Evolutionary conservation across 2,888 invertebrate species (phyloP), one percentile per base, ranked within the genome.

Genomic region (Acleris holmiana): DNA sequence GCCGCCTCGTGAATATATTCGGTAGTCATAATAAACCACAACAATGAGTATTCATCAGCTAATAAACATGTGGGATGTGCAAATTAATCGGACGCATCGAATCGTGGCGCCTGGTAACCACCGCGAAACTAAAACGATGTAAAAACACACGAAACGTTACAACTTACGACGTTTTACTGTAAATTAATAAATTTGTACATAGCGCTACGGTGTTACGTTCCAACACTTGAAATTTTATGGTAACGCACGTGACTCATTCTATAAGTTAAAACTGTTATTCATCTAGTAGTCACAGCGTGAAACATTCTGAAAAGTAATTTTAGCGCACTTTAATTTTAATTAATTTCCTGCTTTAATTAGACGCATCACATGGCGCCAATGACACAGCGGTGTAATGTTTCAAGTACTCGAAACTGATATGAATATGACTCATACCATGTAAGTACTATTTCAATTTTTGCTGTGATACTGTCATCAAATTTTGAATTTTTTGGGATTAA

Each of bases 21-120:
- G 55, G 55, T 55, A 55, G 65, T 55, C 54, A 65, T 54, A 25
- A 63, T 58, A 60, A 59, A 55, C 60, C 65, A 60, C 67, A 64
- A 64, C 64, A 59, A 58, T 64, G 59, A 59, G 50, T 59, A 64
- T 57, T 60, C 60, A 68, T 50, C 61, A 61, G 54, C 48, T 68
- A 69, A 73, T 72, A 72, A 76, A 73, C 72, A 74, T 68, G 76
- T 74, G 72, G 75, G 75, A 75, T 74, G 81, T 80, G 80, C 81
- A 79, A 84, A 88, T 83, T 84, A 87, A 88, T 87, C 83, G 80
- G 75, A 79, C 71, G 73, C 81, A 83, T 84, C 81, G 82, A 84
- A 76, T 73, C 70, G 70, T 73, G 86, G 85, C 88, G 88, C 88
- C 88, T 76, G 71, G 84, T 85, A 7, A n/a, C 7, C 25, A 17